Percentiles rank a stretch among this genome's conserved stretches.
These are phyloP conservation scores for Nerophis lumbriciformis DNA, from an alignment of 2,113 vertebrate species.

Conservation along the genomic window DNA sequence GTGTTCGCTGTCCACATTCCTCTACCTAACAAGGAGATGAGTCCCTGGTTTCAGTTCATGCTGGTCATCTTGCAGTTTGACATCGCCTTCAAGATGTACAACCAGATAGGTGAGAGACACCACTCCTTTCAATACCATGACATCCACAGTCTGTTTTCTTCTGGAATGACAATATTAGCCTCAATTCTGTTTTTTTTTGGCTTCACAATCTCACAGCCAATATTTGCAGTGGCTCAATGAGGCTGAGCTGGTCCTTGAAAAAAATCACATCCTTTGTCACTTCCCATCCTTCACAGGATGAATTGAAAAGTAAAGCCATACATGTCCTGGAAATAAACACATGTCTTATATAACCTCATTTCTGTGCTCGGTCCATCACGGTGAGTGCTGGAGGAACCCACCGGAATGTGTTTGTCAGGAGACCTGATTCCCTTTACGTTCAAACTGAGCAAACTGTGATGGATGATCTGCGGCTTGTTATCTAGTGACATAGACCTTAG, in stretches of 20 bases:
- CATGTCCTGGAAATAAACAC: background rate
- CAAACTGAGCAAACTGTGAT: slow-evolving; percentile 60
- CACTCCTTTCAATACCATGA: background rate
- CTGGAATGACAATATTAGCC: slow-evolving; percentile 11
- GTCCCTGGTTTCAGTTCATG: slow-evolving; percentile 98
- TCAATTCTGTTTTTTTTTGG: background rate
- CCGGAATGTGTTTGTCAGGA: slow-evolving; percentile 33
- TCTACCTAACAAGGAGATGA: slow-evolving; percentile 86
- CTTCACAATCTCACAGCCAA: slow-evolving; percentile 20
- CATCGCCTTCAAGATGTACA: slow-evolving; percentile 88
- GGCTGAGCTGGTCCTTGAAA: slow-evolving; percentile 13
- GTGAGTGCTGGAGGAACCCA: slow-evolving; percentile 16
- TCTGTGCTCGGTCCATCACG: background rate
- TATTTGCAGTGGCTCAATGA: slow-evolving; percentile 15
- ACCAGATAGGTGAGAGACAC: slow-evolving; percentile 85
- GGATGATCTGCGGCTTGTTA: slow-evolving; percentile 44
- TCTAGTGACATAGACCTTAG: slow-evolving; percentile 10
- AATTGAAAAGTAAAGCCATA: slow-evolving; percentile 1
- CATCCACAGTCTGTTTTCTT: background rate
- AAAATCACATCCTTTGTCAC: slow-evolving; percentile 26
- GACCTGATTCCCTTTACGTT: slow-evolving; percentile 51
- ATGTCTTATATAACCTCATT: background rate
- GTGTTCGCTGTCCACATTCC: slow-evolving; percentile 92
- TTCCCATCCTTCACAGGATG: slow-evolving; percentile 8
- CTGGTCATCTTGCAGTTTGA: slow-evolving; percentile 92